Base-by-base conservation (phyloP, 2,888 invertebrate genomes). In the Xylota sylvarum region DNA sequence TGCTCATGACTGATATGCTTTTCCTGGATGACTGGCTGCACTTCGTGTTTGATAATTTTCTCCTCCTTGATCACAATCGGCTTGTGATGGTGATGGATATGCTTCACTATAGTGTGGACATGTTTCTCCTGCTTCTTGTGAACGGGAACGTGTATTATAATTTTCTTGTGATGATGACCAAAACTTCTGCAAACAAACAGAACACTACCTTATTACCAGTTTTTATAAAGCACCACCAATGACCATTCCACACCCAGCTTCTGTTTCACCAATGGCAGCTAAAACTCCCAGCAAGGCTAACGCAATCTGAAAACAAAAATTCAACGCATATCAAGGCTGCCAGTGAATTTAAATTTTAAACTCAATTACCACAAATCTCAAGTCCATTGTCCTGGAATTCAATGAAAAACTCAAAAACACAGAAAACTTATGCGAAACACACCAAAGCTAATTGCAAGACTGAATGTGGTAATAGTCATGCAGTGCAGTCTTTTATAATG, bases 11-110 rank as follows among this genome's bases (percentile, higher is more conserved):
- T 89, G 27, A 90, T 78, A 60, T 91, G 90, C 43, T 90, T 88
- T 73, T 90, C 90, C 50, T 91, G 90, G 48, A 91, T 90, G 62
- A 92, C 89, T 55, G 93, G 92, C 70, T 91, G 91, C 69, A 92
- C 90, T 84, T 92, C 92, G 50, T 92, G 90, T 52, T 92, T 91
- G 30, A 93, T 91, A 17, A 92, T 90, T 88, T 92, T 93, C 82
- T 92, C 92, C 88, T 92, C 92, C 88, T 92, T 93, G n/a, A 92
- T 89, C 14, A 93, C 90, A 80, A 92, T 90, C 37, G 92, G 93
- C 88, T 92, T 92, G 87, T 92, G 92, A 88, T 93, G 92, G 88
- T 93, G 92, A 88, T 93, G 93, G 17, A 93, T 90, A 76, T 92
- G 92, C 79, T 92, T 93, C 2, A 92, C 89, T 19, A 92, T 89